phyloP scores from a whole-genome alignment of 2,113 vertebrate genomes.

The Chloebia gouldiae region DNA sequence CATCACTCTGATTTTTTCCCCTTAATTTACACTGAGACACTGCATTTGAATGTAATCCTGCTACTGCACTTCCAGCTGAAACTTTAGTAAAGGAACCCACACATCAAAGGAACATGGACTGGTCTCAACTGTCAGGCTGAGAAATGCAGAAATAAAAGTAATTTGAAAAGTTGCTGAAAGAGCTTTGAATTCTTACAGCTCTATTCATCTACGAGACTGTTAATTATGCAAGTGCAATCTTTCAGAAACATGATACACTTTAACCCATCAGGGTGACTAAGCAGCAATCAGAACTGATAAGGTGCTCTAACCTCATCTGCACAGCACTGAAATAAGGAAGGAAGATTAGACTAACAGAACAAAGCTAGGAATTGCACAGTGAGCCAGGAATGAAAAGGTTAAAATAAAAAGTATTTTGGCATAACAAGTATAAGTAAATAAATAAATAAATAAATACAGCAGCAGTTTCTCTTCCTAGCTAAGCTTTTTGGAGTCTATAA shows the following conservation, averaged over 20 bases:
- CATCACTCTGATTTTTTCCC: neutral
- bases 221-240: conserved; percentile 40
- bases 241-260: conserved; percentile 19
- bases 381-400: neutral
- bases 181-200: neutral
- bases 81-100: neutral
- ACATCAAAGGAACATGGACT: neutral
- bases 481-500: conserved; percentile 52
- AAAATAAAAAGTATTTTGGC: conserved; percentile 16
- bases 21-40: neutral
- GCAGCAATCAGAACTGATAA: conserved; percentile 13
- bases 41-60: conserved; percentile 7
- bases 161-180: conserved; percentile 21
- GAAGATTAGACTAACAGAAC: neutral
- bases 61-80: neutral
- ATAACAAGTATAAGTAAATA: conserved; percentile 16
- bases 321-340: neutral
- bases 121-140: neutral
- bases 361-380: neutral
- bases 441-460: conserved; percentile 1
- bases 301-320: neutral
- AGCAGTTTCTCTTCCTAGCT: conserved; percentile 22
- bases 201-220: neutral
- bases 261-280: conserved; percentile 17
- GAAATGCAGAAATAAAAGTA: conserved; percentile 7